Percentiles rank a stretch among this genome's conserved stretches.
phyloP scores from a whole-genome alignment of 2,888 invertebrate genomes.

The Conops quadrifasciatus region DNA sequence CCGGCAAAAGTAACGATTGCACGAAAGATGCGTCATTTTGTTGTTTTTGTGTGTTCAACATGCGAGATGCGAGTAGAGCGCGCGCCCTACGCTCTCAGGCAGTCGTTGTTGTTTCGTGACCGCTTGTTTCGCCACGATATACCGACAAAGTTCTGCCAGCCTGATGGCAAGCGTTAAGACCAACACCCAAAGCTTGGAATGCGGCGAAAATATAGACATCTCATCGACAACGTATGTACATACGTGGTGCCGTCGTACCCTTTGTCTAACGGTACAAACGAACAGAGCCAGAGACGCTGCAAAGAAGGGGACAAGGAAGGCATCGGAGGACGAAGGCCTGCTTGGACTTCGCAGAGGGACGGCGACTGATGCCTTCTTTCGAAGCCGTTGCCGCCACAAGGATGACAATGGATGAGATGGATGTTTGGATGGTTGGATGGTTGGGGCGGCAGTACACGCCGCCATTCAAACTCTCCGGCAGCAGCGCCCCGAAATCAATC shows the following conservation, averaged over 20 bases:
- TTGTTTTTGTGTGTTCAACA: neutral
- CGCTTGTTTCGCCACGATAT: neutral
- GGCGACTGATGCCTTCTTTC: conserved; percentile 1
- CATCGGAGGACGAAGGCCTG: no score
- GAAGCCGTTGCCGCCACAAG: neutral
- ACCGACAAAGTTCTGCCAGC: conserved; percentile 12
- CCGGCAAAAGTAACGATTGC: conserved; percentile 6
- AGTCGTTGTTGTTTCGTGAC: neutral
- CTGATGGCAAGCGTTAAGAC: conserved; percentile 18
- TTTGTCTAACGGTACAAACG: no score
- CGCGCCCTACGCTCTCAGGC: neutral
- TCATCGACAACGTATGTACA: conserved; percentile 16
- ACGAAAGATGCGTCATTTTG: conserved; percentile 9
- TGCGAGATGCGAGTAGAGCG: neutral
- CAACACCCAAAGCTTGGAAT: conserved; percentile 14
- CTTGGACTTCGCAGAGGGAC: neutral
- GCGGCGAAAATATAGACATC: conserved; percentile 31
- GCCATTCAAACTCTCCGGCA: neutral
- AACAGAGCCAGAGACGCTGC: no score
- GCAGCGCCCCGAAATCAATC: conserved; percentile 51
- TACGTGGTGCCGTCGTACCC: conserved; percentile 5
- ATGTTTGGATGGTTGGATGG: neutral
- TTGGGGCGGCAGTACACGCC: neutral
- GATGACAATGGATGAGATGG: no score
- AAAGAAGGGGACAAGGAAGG: no score